Base-by-base conservation (phyloP, 2,888 invertebrate species). In the Ectropis crepuscularia region DNA sequence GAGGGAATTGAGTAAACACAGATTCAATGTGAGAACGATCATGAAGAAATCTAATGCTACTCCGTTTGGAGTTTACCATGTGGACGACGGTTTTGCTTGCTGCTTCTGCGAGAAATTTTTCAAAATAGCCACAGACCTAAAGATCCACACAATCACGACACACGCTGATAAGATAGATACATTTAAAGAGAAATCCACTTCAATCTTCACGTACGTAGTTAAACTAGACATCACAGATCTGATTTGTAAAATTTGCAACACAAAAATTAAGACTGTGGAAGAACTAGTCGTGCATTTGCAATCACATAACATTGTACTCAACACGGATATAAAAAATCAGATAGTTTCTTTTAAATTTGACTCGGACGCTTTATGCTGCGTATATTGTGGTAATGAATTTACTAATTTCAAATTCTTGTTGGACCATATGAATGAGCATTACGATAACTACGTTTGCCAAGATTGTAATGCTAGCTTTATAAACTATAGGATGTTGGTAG, bases 401-500 rank as follows among this genome's bases (percentile, higher is more conserved):
- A 67, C 69, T 5, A 81, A 77, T 0, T 89, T 89, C 59, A 87
- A 88, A 68, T 72, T 81, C 0, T 63, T 89, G 0, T 84, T 85
- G 41, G 85, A 86, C 55, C 89, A 89, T 47, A 89, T 89, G 88
- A 87, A 86, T 58, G 72, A 76, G 0, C 89, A 89, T 73, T 88
- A 78, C 36, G 78, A 80, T 2, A 86, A 87, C 62, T 85, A 81
- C 51, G 68, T 81, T 6, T 89, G 89, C 49, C 75, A 79, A 2
- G 73, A 80, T 37, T 86, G 88, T 53, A 79, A 79, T 0, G 73
- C 81, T 8, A 57, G 64, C 6, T 65, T 64, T n/a, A 66, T 71
- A 9, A 71, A 68, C 53, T 47, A 43, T 7, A 74, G 77, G 2
- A 73, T 85, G 4, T 69, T 81, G 0, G 43, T 59, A 0, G 71